These are phyloP conservation scores for Fragum sueziense DNA, from an alignment of 2,888 invertebrate species.

Conservation along the genomic window DNA sequence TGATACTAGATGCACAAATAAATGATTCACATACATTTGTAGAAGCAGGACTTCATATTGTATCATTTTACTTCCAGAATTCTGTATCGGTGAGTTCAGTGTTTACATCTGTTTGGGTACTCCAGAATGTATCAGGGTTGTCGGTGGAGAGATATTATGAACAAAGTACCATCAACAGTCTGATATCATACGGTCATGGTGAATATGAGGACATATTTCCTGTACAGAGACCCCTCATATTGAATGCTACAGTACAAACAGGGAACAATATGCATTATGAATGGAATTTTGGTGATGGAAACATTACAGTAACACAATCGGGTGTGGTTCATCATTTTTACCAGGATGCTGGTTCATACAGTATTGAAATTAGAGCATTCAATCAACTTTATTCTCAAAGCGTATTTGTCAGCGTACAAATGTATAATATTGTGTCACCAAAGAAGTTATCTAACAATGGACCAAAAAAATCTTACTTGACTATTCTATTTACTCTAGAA, in stretches of 20 bases:
- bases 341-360: conserved; percentile 42
- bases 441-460: conserved; percentile 65
- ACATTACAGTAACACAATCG: conserved; percentile 25
- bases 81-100: conserved; percentile 42
- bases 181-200: conserved; percentile 65
- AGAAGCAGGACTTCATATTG: conserved; percentile 55
- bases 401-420: conserved; percentile 24
- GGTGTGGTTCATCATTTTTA: conserved; percentile 41
- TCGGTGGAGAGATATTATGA: conserved; percentile 54
- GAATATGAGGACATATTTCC: conserved; percentile 56
- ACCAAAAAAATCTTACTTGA: conserved; percentile 62
- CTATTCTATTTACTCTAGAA: conserved; percentile 58
- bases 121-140: conserved; percentile 64
- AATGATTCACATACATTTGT: conserved; percentile 47
- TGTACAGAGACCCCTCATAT: conserved; percentile 60
- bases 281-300: conserved; percentile 64
- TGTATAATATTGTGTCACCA: conserved; percentile 63
- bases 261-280: conserved; percentile 63
- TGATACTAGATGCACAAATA: conserved; percentile 40
- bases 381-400: conserved; percentile 60
- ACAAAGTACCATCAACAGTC: conserved; percentile 53
- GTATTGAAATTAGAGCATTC: conserved; percentile 60
- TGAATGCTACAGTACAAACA: conserved; percentile 47
- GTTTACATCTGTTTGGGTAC: conserved; percentile 47
- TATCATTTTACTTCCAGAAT: conserved; percentile 58